phyloP scores from a whole-genome alignment of 2,888 invertebrate genomes.

The Drosophila monieri region DNA sequence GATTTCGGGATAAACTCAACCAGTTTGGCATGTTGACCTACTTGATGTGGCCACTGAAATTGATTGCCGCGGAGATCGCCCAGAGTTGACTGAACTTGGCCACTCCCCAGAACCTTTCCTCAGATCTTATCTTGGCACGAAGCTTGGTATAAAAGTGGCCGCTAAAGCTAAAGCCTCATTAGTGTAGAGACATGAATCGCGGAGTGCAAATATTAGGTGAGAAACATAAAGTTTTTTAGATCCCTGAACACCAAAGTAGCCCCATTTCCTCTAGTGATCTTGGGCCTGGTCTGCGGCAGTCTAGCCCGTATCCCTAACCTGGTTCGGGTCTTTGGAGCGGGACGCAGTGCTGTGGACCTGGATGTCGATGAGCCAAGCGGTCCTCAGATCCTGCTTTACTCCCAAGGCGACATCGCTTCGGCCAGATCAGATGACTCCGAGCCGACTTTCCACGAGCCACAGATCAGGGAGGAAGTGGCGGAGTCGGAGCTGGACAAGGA shows the following conservation, averaged over 20 bases:
- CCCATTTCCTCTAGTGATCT: constrained; percentile 18
- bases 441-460: constrained; percentile 55
- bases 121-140: constrained; percentile 42
- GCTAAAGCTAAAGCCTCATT: not conserved
- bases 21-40: constrained; percentile 57
- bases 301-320: constrained; percentile 43
- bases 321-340: constrained; percentile 39
- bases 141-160: constrained; percentile 54
- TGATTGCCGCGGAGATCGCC: constrained; percentile 38
- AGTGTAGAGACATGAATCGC: constrained; percentile 54
- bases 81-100: constrained; percentile 57
- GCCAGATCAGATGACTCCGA: constrained; percentile 39
- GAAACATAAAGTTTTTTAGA: not conserved
- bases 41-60: constrained; percentile 40
- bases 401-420: constrained; percentile 55
- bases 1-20: constrained; percentile 16
- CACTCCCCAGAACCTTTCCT: constrained; percentile 42
- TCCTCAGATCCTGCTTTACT: constrained; percentile 64
- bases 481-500: constrained; percentile 65
- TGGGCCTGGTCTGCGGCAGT: constrained; percentile 32
- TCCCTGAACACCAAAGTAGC: not conserved
- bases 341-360: constrained; percentile 46
- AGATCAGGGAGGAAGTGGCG: constrained; percentile 47
- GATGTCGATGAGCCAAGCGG: constrained; percentile 26
- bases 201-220: constrained; percentile 52